A percentile compares a stretch with the other conserved stretches of the same genome.
Evolutionary conservation across 2,113 vertebrate species (phyloP).

Genomic region (Pionites leucogaster): DNA sequence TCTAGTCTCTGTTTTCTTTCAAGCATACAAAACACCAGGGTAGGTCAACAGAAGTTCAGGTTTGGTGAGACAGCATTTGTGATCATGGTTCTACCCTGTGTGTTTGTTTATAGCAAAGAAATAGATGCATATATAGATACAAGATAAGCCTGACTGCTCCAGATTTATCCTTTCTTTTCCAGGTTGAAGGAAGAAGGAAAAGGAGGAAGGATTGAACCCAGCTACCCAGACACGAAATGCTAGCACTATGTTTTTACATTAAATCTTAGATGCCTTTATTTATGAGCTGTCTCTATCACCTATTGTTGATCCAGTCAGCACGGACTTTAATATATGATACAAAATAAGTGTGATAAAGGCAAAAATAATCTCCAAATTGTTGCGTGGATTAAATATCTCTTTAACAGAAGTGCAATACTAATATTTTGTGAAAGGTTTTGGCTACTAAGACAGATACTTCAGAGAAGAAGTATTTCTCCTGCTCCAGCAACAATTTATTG

Average conservation of each 20-base stretch:
- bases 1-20: not conserved
- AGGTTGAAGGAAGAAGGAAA: not conserved
- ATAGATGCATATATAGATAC: not conserved
- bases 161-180: not conserved
- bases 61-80: not conserved
- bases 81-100: not conserved
- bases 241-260: not conserved
- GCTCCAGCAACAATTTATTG: not conserved
- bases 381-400: not conserved
- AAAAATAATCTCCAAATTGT: not conserved
- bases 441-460: not conserved
- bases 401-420: not conserved
- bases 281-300: not conserved
- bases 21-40: not conserved
- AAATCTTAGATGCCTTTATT: not conserved
- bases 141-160: not conserved
- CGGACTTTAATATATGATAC: not conserved
- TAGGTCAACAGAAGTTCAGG: not conserved
- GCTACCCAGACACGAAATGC: not conserved
- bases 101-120: not conserved
- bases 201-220: not conserved
- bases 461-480: not conserved
- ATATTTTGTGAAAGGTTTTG: not conserved
- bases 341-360: not conserved
- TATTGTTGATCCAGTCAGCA: not conserved